phyloP scores from a whole-genome alignment of 1,140 invertebrate species.

The Musca vetustissima region DNA sequence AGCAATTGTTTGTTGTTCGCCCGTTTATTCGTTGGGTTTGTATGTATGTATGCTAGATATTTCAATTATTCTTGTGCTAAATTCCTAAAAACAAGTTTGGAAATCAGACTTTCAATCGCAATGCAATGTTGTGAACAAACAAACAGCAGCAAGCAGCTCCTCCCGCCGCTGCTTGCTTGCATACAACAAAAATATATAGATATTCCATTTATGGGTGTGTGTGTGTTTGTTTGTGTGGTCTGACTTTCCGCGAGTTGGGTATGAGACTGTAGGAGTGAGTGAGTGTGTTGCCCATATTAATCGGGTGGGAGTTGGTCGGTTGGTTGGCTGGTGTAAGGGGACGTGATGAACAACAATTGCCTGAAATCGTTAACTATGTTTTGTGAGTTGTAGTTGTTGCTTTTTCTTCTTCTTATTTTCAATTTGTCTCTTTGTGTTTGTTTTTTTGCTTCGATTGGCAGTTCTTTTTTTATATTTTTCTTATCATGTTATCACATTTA shows the following conservation, averaged over 20 bases:
- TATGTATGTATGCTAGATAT: conserved; percentile 6
- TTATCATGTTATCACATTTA: conserved; percentile 19
- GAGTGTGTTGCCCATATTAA: not conserved
- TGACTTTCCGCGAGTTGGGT: not conserved
- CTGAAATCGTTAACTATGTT: not conserved
- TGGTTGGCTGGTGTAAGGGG: no score
- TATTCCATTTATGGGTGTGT: not conserved
- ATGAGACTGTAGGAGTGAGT: not conserved
- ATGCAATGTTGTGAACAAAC: not conserved
- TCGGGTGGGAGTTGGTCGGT: not conserved
- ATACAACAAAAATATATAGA: not conserved
- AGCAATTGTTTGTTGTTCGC: not conserved
- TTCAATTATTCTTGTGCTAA: conserved; percentile 24
- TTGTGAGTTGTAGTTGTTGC: not conserved
- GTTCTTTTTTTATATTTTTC: not conserved
- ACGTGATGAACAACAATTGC: not conserved
- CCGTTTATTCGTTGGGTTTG: no score
- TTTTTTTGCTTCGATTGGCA: not conserved
- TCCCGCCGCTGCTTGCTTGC: not conserved
- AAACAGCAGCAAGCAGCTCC: not conserved
- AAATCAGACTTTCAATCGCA: conserved; percentile 14
- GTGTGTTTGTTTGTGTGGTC: not conserved
- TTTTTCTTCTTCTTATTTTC: not conserved
- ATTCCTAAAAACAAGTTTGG: conserved; percentile 30
- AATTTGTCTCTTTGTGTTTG: not conserved